These are phyloP conservation scores for Osmerus eperlanus DNA, from an alignment of 2,113 vertebrate species.

Conservation along the genomic window DNA sequence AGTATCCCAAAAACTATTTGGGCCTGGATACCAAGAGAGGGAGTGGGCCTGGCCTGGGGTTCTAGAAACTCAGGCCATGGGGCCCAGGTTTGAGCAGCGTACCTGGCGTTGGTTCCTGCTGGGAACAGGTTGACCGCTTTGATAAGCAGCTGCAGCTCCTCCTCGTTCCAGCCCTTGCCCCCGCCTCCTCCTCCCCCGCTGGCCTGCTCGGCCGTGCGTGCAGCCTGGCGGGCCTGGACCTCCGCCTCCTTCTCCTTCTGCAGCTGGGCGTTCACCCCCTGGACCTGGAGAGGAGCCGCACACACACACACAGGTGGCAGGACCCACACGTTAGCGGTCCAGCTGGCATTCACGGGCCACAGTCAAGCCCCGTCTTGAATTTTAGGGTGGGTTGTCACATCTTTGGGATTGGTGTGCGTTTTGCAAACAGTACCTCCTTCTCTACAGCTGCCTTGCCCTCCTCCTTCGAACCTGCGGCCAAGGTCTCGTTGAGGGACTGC, in stretches of 20 bases:
- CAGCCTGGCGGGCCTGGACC: conserved; percentile 84
- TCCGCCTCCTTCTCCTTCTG: conserved; percentile 89
- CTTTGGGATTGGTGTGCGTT: neutral
- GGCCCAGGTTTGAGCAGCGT: conserved; percentile 7
- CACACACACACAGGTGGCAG: conserved; percentile 3
- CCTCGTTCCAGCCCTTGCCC: conserved; percentile 92
- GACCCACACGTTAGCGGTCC: neutral
- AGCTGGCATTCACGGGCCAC: no score
- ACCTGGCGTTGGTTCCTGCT: conserved; percentile 97
- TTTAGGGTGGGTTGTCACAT: no score
- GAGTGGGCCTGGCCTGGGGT: neutral
- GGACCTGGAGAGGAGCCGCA: conserved; percentile 73
- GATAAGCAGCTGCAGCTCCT: conserved; percentile 94
- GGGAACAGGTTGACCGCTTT: conserved; percentile 99
- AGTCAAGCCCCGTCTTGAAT: no score
- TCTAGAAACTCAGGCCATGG: no score
- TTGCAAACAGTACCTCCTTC: conserved; percentile 80
- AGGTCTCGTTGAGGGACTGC: conserved; percentile 91
- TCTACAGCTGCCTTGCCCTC: conserved; percentile 87
- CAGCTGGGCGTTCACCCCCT: conserved; percentile 89
- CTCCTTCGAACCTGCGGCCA: conserved; percentile 84
- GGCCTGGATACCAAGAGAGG: neutral
- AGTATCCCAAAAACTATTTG: neutral
- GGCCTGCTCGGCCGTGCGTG: conserved; percentile 82
- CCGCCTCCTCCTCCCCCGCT: conserved; percentile 74